These are phyloP conservation scores for Gymnodraco acuticeps DNA, from an alignment of 2,797 vertebrate genomes.

Conservation along the genomic window DNA sequence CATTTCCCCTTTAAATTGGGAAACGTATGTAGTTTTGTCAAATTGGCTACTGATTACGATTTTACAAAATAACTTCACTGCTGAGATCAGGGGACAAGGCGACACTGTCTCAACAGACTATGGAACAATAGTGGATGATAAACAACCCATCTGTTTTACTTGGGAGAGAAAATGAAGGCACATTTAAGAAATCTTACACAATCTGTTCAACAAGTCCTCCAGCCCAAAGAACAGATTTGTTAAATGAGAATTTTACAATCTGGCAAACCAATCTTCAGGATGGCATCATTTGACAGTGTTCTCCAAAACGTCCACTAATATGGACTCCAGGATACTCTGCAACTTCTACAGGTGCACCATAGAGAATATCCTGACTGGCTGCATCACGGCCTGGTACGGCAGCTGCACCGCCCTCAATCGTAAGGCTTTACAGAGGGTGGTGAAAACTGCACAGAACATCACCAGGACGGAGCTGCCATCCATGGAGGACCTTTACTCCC, in stretches of 20 bases:
- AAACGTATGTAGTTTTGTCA: neutral
- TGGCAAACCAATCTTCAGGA: neutral
- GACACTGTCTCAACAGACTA: neutral
- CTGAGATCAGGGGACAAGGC: neutral
- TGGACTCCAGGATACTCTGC: too few species aligned
- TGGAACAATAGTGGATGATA: constrained; percentile 1
- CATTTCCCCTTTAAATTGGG: neutral
- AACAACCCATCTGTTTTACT: constrained; percentile 15
- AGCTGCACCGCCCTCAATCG: too few species aligned
- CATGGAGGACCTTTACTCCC: too few species aligned
- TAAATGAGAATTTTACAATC: neutral
- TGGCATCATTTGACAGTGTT: neutral
- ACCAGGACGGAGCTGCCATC: too few species aligned
- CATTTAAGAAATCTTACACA: neutral
- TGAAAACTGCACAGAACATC: too few species aligned
- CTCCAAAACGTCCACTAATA: neutral
- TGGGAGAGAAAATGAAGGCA: neutral
- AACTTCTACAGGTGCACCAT: too few species aligned
- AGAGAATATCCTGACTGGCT: too few species aligned
- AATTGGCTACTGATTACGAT: neutral
- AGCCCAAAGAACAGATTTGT: constrained; percentile 6
- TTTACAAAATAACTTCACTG: neutral
- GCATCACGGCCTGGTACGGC: too few species aligned
- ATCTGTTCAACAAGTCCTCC: neutral
- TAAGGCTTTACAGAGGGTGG: too few species aligned